Conservation (phyloP, 2,888 invertebrate genomes). For the Luffia ferchaultella region DNA sequence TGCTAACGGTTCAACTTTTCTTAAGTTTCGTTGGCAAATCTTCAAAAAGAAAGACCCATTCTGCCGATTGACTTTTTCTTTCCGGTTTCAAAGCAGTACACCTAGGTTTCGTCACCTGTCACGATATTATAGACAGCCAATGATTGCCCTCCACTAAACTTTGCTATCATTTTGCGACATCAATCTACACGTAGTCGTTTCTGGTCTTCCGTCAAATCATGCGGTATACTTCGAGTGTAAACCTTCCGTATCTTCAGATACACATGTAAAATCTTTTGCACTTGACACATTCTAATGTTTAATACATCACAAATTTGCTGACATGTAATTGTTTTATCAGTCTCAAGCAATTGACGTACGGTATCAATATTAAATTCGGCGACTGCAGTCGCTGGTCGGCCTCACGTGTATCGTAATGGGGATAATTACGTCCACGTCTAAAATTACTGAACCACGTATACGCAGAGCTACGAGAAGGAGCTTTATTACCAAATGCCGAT, state of each 20-base stretch:
- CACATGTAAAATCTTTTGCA: not conserved
- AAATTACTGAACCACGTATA: not conserved
- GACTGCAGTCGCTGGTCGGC: not conserved
- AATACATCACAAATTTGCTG: not conserved
- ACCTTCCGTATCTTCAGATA: not conserved
- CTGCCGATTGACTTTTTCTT: not conserved
- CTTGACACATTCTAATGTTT: not conserved
- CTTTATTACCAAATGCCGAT: not conserved
- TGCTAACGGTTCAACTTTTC: not conserved
- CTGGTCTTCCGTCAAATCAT: conserved; percentile 1
- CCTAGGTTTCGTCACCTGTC: not conserved
- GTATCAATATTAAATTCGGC: not conserved
- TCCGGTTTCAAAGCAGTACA: not conserved
- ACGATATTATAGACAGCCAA: not conserved
- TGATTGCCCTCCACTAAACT: too few relatives aligned
- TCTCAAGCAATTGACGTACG: not conserved
- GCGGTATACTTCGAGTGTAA: conserved; percentile 1
- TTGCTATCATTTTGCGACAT: too few relatives aligned
- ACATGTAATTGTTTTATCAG: not conserved
- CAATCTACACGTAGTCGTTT: too few relatives aligned
- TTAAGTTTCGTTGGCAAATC: conserved; percentile 1
- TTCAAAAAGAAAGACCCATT: conserved; percentile 1
- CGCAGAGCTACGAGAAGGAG: not conserved
- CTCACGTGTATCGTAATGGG: not conserved
- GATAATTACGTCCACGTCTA: not conserved